Base-by-base conservation (phyloP, 2,888 invertebrate genomes). In the Sphinx pinastri region DNA sequence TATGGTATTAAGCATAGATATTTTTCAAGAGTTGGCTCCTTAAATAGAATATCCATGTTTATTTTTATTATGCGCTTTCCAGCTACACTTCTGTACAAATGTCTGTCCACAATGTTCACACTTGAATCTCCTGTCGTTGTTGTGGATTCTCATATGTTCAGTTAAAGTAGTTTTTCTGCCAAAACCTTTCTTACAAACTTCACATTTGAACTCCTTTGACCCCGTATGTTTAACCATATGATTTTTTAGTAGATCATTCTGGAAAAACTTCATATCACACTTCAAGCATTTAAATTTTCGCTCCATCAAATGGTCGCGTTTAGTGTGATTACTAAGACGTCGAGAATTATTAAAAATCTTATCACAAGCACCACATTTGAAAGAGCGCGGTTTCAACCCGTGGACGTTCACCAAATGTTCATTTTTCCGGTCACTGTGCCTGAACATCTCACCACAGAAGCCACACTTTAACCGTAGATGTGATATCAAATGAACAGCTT, bases 281-380 rank as follows among this genome's bases (percentile, higher is more conserved):
- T 73, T n/a, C 0, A 73, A 51, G 31, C 87, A 87, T 57, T 77
- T 75, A 69, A 81, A 79, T 0, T 75, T 72, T 25, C 83, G 77
- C 63, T 87, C 83, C 76, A 85, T 79, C 52, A 92, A 79, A 67
- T 92, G 93, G 3, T 88, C 80, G 12, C 79, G 74, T 59, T 81
- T 82, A 5, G 78, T 78, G 69, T 87, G 87, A 0, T 75, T 72
- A 3, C 76, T 79, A 31, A 85, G 71, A 1, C 72, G 71, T 14
- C 75, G 78, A 16, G 75, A 75, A 12, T 73, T 79, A 0, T 69
- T 70, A 57, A 84, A 87, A 11, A 72, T 70, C 52, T 77, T 81
- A 2, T 87, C 82, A 70, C 87, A 88, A 4, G 85, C 85, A 0
- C 76, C 68, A 68, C 85, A 86, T 55, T 79, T 77, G 0, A 76